phyloP scores from a whole-genome alignment of 23 tunicate species.

The Botrylloides violaceus region DNA sequence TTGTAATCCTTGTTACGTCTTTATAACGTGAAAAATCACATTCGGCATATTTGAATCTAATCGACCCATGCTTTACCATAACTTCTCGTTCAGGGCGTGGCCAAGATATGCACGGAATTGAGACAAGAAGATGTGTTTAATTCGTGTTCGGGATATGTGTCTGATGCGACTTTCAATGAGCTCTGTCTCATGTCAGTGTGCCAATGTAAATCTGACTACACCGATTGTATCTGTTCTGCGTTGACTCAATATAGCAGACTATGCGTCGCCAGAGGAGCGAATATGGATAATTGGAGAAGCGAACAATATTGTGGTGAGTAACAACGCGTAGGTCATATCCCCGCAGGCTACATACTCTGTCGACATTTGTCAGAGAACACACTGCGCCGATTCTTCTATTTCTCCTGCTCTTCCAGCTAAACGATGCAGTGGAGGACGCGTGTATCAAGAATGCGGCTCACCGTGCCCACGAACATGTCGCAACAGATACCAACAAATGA shows the following conservation, averaged over 20 bases:
- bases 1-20: no score
- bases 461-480: slow-evolving; percentile 77
- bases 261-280: slow-evolving; percentile 82
- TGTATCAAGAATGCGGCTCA: slow-evolving; percentile 73
- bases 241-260: slow-evolving; percentile 58
- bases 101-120: slow-evolving; percentile 15
- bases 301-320: slow-evolving; percentile 62
- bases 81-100: slow-evolving; percentile 3
- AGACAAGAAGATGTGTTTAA: slow-evolving; percentile 14
- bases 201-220: slow-evolving; percentile 58
- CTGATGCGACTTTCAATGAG: slow-evolving; percentile 28
- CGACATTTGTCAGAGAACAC: background rate
- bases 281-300: slow-evolving; percentile 70
- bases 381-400: background rate
- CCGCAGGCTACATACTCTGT: no score
- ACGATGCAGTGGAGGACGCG: slow-evolving; percentile 50
- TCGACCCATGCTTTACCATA: no score
- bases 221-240: slow-evolving; percentile 63
- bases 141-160: slow-evolving; percentile 9
- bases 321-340: background rate
- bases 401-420: slow-evolving; percentile 16
- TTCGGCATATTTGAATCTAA: no score
- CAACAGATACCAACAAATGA: slow-evolving; percentile 43
- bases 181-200: slow-evolving; percentile 50
- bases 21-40: no score